Evolutionary conservation across 2,888 invertebrate genomes (phyloP), one percentile per base, ranked within the genome.

Genomic region (Troilus luridus): DNA sequence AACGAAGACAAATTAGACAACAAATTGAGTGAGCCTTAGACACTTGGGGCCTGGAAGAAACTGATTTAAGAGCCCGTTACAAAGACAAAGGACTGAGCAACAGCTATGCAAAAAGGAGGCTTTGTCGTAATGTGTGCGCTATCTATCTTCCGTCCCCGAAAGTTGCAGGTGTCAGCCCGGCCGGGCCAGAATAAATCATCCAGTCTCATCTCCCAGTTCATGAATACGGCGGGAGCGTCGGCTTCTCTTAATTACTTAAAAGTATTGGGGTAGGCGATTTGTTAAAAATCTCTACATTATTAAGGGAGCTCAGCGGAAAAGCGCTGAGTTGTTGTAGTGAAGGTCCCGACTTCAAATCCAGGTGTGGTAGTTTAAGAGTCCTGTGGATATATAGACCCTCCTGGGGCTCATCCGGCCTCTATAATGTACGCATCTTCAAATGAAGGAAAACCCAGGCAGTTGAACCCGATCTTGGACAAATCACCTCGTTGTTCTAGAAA

Each of bases 31-130:
- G 85, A 56, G n/a, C 72, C 72, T 77, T 77, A 77, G 41, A 77
- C 27, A 77, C 56, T 54, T 19, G 1, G 41, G 85, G n/a, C 6
- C 21, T 12, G 85, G 56, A 85, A 85, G 85, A 85, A 85, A 58
- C 85, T 85, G 85, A 85, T 85, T 85, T 85, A 85, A 58, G 85
- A 85, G 85, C 56, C 85, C 56, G 56, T 85, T 58, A 85, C 54
- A 54, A 85, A 85, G 85, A 85, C 56, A 85, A 85, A 85, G 85
- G 56, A 56, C 41, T 9, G 56, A 54, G 85, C 85, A 85, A 85
- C 85, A 85, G 85, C 56, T 85, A 85, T 85, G 85, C 85, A 85
- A 85, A 85, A 85, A 85, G 56, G 85, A 85, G 85, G 56, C 85
- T 54, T 21, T n/a, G 11, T 11, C n/a, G n/a, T 56, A 85, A 85